These are phyloP conservation scores for Ditula angustiorana DNA, from an alignment of 2,888 invertebrate genomes.

Conservation along the genomic window DNA sequence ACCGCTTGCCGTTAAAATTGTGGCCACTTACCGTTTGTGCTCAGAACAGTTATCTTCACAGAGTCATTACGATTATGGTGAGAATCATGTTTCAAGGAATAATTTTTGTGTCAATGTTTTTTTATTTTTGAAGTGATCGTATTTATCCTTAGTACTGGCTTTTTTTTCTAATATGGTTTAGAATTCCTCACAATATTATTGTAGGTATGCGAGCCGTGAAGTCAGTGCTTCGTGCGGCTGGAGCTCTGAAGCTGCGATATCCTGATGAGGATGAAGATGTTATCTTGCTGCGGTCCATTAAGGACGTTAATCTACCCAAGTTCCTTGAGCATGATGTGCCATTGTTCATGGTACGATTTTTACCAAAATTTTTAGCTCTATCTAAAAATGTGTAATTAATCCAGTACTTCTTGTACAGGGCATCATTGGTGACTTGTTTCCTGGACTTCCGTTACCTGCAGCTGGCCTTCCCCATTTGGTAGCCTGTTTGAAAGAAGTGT, in stretches of 20 bases:
- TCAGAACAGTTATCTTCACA: slow-evolving; percentile 97
- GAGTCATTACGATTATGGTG: slow-evolving; percentile 97
- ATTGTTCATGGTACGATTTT: slow-evolving; percentile 88
- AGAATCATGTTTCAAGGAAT: not conserved
- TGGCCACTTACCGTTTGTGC: slow-evolving; percentile 96
- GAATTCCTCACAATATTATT: not conserved
- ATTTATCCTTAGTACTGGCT: not conserved
- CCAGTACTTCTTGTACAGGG: slow-evolving; percentile 84
- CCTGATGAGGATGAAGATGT: slow-evolving; percentile 95
- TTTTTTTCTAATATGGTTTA: not conserved
- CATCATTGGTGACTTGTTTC: slow-evolving; percentile 97
- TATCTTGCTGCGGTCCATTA: slow-evolving; percentile 94
- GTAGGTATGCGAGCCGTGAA: slow-evolving; percentile 97
- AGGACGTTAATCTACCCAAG: slow-evolving; percentile 97
- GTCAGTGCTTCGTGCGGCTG: slow-evolving; percentile 96
- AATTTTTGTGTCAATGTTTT: not conserved
- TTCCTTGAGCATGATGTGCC: slow-evolving; percentile 96
- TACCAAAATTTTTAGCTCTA: not conserved
- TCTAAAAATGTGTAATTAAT: not conserved
- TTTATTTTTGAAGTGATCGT: no score
- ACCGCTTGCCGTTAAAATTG: slow-evolving; percentile 96
- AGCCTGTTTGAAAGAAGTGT: slow-evolving; percentile 84
- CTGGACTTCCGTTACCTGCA: slow-evolving; percentile 91
- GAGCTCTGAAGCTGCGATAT: slow-evolving; percentile 94
- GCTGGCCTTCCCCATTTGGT: slow-evolving; percentile 90